Evolutionary conservation across 2,113 vertebrate species (phyloP).

Genomic region (Accipiter cooperii): DNA sequence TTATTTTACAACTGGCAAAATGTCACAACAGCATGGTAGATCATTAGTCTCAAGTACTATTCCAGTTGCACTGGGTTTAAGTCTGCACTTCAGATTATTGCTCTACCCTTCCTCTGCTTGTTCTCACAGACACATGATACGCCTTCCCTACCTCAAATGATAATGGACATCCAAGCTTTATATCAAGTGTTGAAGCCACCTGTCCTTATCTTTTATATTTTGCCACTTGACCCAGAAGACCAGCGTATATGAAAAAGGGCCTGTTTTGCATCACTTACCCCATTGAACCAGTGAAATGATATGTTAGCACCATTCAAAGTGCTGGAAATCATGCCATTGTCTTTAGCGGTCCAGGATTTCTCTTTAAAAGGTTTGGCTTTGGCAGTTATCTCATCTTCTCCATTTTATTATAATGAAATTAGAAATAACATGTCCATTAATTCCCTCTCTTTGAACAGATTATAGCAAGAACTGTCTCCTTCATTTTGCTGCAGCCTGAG

Average conservation of each 20-base stretch:
- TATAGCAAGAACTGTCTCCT: background rate
- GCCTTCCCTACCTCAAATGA: background rate
- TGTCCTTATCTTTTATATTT: background rate
- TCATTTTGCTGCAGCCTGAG: background rate
- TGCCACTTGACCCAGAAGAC: background rate
- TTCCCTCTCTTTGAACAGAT: background rate
- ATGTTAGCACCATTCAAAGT: background rate
- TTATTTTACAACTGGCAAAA: background rate
- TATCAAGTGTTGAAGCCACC: background rate
- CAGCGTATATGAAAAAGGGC: background rate
- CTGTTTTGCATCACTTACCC: background rate
- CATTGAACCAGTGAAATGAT: background rate
- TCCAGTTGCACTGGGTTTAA: background rate
- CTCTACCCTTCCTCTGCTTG: background rate
- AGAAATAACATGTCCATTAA: background rate
- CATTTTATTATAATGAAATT: background rate
- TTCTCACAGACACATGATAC: background rate
- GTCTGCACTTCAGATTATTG: background rate
- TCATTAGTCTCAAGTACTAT: background rate
- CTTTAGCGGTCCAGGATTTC: background rate
- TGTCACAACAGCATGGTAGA: background rate
- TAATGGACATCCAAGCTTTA: background rate
- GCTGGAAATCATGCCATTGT: background rate
- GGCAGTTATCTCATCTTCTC: background rate
- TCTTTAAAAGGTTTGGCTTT: background rate